Conservation (phyloP, 2,113 vertebrate genomes). For the Sander lucioperca region DNA sequence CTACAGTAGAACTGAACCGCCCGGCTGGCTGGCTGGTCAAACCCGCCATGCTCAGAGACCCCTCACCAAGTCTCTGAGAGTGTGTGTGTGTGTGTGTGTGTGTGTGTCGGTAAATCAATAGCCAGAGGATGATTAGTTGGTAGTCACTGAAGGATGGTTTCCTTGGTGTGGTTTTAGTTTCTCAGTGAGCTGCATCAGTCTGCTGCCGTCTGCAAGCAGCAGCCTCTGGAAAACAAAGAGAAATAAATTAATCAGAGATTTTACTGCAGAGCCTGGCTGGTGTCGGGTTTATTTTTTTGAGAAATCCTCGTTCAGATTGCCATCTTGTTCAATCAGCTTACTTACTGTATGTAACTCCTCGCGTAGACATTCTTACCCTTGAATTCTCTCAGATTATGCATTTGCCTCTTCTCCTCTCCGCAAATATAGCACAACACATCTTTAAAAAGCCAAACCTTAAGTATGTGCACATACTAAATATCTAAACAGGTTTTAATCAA, state of each 20-base stretch:
- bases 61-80: constrained; percentile 21
- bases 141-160: constrained; percentile 76
- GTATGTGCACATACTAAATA: neutral
- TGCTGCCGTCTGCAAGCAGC: constrained; percentile 52
- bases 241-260: constrained; percentile 21
- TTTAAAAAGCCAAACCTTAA: neutral
- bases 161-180: constrained; percentile 68
- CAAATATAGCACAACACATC: neutral
- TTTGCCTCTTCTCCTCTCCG: neutral
- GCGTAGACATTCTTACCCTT: neutral
- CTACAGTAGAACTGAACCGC: constrained; percentile 76
- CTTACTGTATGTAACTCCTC: neutral
- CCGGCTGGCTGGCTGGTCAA: constrained; percentile 71
- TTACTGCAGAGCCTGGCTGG: neutral
- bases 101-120: constrained; percentile 64
- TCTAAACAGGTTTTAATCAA: neutral
- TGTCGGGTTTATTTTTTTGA: neutral
- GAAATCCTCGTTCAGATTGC: neutral
- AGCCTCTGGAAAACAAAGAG: constrained; percentile 34
- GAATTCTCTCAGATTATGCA: neutral
- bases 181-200: constrained; percentile 54
- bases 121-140: constrained; percentile 74
- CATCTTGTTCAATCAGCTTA: neutral
- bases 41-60: constrained; percentile 61
- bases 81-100: constrained; percentile 7